Base-by-base conservation (phyloP, 2,888 invertebrate genomes). In the Eupeodes latifasciatus region DNA sequence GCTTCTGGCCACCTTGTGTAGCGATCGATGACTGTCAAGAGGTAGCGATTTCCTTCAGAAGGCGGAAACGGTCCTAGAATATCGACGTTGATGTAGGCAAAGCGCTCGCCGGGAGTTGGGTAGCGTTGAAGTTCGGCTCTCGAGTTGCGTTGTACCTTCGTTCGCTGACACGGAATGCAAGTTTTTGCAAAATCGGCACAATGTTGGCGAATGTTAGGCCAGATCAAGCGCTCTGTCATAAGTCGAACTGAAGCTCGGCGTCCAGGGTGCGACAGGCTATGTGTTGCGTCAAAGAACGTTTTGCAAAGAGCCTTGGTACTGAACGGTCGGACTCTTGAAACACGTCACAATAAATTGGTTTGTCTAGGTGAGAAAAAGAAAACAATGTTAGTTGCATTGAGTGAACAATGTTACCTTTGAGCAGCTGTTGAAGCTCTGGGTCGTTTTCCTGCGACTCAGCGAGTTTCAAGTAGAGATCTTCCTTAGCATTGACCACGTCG, bases 281-380 rank as follows among this genome's bases (percentile, higher is more conserved):
- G 19, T 7, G 40, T 19, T 16, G 51, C 59, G 3, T 59, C 69
- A 11, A 79, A 61, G 61, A 79, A 79, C 51, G 61, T 7, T 12
- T 71, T 78, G 19, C 67, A 67, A 12, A 78, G 78, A 6, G 47
- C 59, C 7, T 78, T 67, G 5, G 78, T 69, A 10, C 69, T 69
- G 49, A 78, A 72, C n/a, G 79, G 79, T 2, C 71, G 79, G 11
- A 72, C 47, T 16, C 79, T 49, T 79, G 53, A 12, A 62, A 71
- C 11, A 49, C 61, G 19, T 74, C 74, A 10, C 44, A 74, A 47
- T 59, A 74, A 12, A 74, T 44, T 6, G 59, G 14, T 44, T 74
- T 59, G 19, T 49, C 74, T 55, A 55, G 19, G 19, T 55, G 55
- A 11, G 55, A 19, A 19, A 55, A 55, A 10, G 55, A 55, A 27